Evolutionary conservation across 2,113 vertebrate genomes (phyloP), one percentile per base, ranked within the genome.

Genomic region (Stercorarius parasiticus): DNA sequence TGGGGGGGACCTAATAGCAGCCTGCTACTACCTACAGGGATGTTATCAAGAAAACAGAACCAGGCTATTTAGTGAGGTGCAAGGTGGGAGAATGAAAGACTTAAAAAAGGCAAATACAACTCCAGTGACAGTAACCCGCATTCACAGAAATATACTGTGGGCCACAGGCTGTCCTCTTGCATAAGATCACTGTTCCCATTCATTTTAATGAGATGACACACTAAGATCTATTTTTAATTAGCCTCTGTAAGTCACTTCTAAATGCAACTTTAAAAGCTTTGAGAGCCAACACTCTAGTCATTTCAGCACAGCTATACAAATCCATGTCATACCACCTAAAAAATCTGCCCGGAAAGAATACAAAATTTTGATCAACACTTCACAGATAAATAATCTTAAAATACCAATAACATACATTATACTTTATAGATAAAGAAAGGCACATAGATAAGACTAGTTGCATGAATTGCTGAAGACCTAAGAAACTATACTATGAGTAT

Each of bases 121-220:
- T 53, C 58, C 71, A 88, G 58, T 25, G 79, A 88, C 62, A 92
- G 49, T 45, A 93, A 36, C 66, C 49, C 19, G 72, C 53, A 70
- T 65, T 66, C 93, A 96, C 66, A 80, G 86, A 82, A 82, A 65
- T 25, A 94, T 6, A 67, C 66, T 26, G 22, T 52, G 27, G 78
- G 79, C 91, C 52, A 85, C 40, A 77, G 45, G 34, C 36, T 76
- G 81, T 56, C 78, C 81, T 85, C 62, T 94, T 96, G 87, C 82
- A 42, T 88, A 96, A 96, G 70, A 96, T 66, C 78, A 36, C 53
- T 69, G 66, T 26, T 97, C 74, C 43, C 62, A 69, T 85, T 95
- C 87, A 94, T 91, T 94, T 94, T 96, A 96, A 97, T 96, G 90
- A 95, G 92, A 93, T 96, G 78, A 93, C 91, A 97, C 22, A 26